Conservation (phyloP, 2,888 invertebrate species). For the Pinctada fucata region DNA sequence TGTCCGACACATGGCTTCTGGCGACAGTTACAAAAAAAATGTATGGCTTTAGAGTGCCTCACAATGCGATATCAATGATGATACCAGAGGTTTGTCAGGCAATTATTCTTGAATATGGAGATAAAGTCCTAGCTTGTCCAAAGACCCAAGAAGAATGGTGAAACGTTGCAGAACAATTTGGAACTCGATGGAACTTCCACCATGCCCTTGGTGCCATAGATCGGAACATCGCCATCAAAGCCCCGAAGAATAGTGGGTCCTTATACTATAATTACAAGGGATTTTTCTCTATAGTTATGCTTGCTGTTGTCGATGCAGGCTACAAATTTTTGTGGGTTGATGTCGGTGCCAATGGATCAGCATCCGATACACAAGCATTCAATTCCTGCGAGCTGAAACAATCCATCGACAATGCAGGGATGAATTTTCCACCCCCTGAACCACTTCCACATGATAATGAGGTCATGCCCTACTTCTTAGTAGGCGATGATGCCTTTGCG, state of each 20-base stretch:
- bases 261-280: constrained; percentile 52
- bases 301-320: constrained; percentile 52
- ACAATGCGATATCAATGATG: no score
- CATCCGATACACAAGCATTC: constrained; percentile 42
- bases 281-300: constrained; percentile 46
- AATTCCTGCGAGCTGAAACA: constrained; percentile 38
- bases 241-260: constrained; percentile 35
- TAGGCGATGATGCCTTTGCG: constrained; percentile 53
- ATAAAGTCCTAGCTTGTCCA: no score
- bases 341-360: constrained; percentile 32
- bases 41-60: no score
- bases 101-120: no score
- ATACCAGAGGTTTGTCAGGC: no score
- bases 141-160: constrained; percentile 42
- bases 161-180: constrained; percentile 39
- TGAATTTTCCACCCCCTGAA: background rate
- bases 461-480: constrained; percentile 46
- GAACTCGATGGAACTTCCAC: constrained; percentile 45
- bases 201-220: constrained; percentile 53
- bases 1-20: no score
- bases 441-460: constrained; percentile 44
- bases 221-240: constrained; percentile 49
- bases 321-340: constrained; percentile 54
- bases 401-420: constrained; percentile 11
- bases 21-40: no score